A percentile compares a stretch with the other conserved stretches of the same genome.
Conservation (phyloP, 2,888 invertebrate species). For the Onchidella celtica region DNA sequence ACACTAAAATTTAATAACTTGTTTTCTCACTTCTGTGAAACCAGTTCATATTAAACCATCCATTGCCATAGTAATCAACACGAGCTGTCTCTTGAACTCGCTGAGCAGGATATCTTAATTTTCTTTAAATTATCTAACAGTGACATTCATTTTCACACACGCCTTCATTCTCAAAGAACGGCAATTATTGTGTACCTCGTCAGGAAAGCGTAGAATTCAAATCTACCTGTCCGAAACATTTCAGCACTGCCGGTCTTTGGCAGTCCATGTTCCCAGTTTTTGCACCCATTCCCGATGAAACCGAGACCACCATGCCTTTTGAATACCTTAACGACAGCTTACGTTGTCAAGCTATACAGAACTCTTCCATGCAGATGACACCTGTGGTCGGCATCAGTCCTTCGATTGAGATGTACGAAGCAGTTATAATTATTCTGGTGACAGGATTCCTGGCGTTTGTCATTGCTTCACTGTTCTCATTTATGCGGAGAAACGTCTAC, state of each 20-base stretch:
- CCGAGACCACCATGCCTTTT: constrained; percentile 6
- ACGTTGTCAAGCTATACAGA: constrained; percentile 46
- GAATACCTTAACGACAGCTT: constrained; percentile 41
- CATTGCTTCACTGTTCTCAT: constrained; percentile 67
- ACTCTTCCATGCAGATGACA: constrained; percentile 34
- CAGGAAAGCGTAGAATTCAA: no score
- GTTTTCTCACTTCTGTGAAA: no score
- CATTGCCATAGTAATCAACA: no score
- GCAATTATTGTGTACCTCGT: no score
- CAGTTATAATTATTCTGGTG: constrained; percentile 62
- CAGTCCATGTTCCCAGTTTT: not conserved
- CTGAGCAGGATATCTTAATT: no score
- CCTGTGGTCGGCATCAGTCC: constrained; percentile 53
- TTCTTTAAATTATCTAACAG: no score
- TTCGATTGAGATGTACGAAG: constrained; percentile 63
- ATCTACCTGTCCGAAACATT: no score
- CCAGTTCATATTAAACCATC: no score
- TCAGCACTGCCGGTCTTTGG: not conserved
- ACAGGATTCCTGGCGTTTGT: constrained; percentile 68
- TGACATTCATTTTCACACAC: no score
- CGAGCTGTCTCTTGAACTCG: no score
- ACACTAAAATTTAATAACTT: no score
- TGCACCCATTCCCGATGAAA: not conserved
- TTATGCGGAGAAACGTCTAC: constrained; percentile 66
- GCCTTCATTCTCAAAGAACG: no score